Evolutionary conservation across 1,140 invertebrate genomes (phyloP).

Genomic region (Hyphantria cunea): DNA sequence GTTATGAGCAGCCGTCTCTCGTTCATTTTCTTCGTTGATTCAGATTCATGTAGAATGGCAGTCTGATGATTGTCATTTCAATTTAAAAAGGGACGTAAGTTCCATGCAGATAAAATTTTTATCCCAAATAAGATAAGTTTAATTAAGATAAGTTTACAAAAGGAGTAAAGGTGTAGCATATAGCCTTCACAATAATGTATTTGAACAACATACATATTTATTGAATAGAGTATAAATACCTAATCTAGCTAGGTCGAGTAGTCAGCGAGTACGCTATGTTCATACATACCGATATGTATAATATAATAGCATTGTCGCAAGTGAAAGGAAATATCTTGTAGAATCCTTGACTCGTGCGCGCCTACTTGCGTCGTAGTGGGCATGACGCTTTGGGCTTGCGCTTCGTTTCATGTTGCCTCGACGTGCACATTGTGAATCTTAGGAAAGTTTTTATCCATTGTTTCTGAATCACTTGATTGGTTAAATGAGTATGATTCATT

Average conservation of each 20-base stretch:
- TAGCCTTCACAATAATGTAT: too few species aligned
- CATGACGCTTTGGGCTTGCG: conserved; percentile 34
- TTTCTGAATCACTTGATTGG: neutral
- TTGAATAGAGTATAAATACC: conserved; percentile 28
- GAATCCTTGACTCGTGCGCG: conserved; percentile 76
- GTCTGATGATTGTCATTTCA: too few species aligned
- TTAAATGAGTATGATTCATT: too few species aligned
- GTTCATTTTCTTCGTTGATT: too few species aligned
- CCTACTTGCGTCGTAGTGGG: conserved; percentile 61
- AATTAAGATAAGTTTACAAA: too few species aligned
- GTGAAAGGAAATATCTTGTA: conserved; percentile 80
- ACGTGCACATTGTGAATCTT: conserved; percentile 42
- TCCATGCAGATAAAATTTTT: too few species aligned
- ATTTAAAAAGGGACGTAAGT: too few species aligned
- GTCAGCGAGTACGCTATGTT: conserved; percentile 31
- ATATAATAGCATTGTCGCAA: conserved; percentile 73
- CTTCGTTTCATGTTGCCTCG: conserved; percentile 27
- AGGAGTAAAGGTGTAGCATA: too few species aligned
- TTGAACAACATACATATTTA: too few species aligned
- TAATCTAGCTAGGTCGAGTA: conserved; percentile 21
- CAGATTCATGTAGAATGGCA: too few species aligned
- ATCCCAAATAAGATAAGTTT: too few species aligned
- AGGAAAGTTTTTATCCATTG: conserved; percentile 36
- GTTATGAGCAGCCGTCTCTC: too few species aligned
- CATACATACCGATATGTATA: conserved; percentile 47